Evolutionary conservation across 2,888 invertebrate genomes (phyloP), one percentile per base, ranked within the genome.

Genomic region (Stramonita haemastoma): DNA sequence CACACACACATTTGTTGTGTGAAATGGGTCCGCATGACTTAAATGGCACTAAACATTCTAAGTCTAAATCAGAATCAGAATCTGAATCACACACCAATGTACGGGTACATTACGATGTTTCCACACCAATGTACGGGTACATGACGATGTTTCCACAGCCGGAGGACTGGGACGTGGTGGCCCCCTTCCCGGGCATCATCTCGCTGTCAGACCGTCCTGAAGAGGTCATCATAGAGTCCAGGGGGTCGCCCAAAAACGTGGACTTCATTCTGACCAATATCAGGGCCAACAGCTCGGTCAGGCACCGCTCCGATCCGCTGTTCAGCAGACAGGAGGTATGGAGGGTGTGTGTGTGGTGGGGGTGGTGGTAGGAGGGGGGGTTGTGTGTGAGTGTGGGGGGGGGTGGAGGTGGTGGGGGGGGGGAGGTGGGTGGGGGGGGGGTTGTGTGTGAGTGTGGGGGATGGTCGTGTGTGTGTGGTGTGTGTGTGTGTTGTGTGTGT

Each of bases 181-280:
- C 87, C 0, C 87, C 87, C 5, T 87, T 87, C 57, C 57, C 87
- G 34, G 92, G 92, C 15, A 84, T 86, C 34, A 89, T 91, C 34
- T 89, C 73, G 70, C 73, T 89, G 36, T 90, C 92, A 1, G 87
- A 89, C 57, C 88, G 87, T 4, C 86, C 87, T 0, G 87, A 91
- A 57, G 90, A 92, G 86, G 90, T 92, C 19, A 85, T 90, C 26
- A 90, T 92, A 13, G 87, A 87, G 56, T 85, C 90, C 1, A 81
- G 34, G 11, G 91, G 90, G 17, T 90, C 91, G 5, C 77, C 91
- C n/a, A 89, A 89, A 32, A 70, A 90, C 32, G 87, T 89, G 19
- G 89, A 91, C 32, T 79, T 91, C 46, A 83, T 89, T 46, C 89
- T 92, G 81, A 91, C 91, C 29, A 92, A 92, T 34, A 81, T 92